phyloP scores from a whole-genome alignment of 92 coral and sea anemone species.

The Umimayanthus chanpuru region DNA sequence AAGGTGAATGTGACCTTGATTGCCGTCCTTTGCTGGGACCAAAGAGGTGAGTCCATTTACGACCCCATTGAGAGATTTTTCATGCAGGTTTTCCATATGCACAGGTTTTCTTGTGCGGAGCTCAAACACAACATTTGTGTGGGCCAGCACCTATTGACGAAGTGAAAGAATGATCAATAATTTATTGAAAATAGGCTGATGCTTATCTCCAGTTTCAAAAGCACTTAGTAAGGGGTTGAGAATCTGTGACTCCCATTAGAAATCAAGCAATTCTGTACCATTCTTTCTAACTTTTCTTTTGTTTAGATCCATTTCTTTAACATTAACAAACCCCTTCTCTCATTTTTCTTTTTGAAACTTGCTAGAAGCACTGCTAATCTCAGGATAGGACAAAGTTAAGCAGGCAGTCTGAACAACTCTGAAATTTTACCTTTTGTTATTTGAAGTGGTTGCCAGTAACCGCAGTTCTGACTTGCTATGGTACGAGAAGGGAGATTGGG shows the following conservation, averaged over 20 bases:
- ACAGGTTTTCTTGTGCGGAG: conserved; percentile 61
- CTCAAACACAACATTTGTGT: conserved; percentile 88
- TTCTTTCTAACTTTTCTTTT: too few species aligned
- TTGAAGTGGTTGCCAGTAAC: conserved; percentile 7
- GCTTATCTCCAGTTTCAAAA: too few species aligned
- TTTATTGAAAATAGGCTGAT: too few species aligned
- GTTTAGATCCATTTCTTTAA: too few species aligned
- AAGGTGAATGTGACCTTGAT: conserved; percentile 61
- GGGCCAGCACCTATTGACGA: conserved; percentile 58
- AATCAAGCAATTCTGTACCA: too few species aligned
- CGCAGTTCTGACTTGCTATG: conserved; percentile 67
- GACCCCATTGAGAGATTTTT: neutral
- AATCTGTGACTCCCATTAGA: too few species aligned
- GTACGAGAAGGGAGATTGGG: conserved; percentile 80
- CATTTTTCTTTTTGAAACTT: too few species aligned
- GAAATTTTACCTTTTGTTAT: conserved; percentile 19
- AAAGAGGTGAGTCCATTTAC: neutral
- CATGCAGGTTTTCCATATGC: neutral
- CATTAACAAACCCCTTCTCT: too few species aligned
- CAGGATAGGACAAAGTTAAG: too few species aligned
- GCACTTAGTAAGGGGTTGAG: too few species aligned
- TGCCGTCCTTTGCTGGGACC: neutral
- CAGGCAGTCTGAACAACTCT: neutral
- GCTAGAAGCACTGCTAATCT: too few species aligned
- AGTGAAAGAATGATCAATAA: neutral